A percentile compares a stretch with the other conserved stretches of the same genome.
These are phyloP conservation scores for Lagenorhynchus albirostris DNA, from an alignment of 2,113 vertebrate species.

Conservation along the genomic window DNA sequence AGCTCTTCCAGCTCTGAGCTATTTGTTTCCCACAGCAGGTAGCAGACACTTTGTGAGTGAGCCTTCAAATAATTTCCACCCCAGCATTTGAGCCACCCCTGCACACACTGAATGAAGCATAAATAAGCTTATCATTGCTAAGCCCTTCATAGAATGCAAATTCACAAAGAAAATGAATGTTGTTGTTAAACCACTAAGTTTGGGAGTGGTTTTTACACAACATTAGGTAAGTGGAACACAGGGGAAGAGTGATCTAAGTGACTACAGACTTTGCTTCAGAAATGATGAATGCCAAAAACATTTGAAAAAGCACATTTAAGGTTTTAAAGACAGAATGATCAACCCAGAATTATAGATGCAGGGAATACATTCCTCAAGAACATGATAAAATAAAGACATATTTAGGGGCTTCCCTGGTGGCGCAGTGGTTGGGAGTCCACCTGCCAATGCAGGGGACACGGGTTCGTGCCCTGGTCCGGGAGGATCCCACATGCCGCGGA, in stretches of 20 bases:
- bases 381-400: not conserved
- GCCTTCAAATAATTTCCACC: not conserved
- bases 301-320: not conserved
- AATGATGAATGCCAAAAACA: not conserved
- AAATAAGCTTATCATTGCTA: not conserved
- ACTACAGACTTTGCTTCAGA: not conserved
- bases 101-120: not conserved
- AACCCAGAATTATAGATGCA: not conserved
- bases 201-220: not conserved
- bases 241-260: not conserved
- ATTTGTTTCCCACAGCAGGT: not conserved
- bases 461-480: too few relatives aligned
- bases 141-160: not conserved
- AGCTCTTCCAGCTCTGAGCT: not conserved
- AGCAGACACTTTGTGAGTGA: not conserved
- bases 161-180: not conserved
- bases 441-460: too few relatives aligned
- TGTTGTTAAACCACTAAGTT: not conserved
- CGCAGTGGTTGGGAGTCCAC: too few relatives aligned
- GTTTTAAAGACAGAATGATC: not conserved
- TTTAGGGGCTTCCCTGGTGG: not conserved
- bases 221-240: not conserved
- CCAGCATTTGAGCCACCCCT: not conserved
- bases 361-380: not conserved
- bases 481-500: too few relatives aligned